phyloP scores from a whole-genome alignment of 2,797 vertebrate species.

The Microchirus variegatus region DNA sequence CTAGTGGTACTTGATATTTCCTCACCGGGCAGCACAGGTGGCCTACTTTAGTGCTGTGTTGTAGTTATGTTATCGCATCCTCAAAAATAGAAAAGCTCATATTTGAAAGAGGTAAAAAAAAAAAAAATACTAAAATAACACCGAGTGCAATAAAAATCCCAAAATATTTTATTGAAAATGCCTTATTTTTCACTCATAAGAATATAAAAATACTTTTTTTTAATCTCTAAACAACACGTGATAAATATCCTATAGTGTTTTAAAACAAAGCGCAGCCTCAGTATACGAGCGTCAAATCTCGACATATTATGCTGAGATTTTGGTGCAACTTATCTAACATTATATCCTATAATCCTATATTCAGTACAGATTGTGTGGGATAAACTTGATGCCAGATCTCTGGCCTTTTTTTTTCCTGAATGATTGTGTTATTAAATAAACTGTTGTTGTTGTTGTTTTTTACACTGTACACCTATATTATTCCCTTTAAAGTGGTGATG shows the following conservation, averaged over 20 bases:
- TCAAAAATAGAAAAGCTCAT: no score
- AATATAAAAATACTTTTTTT: slow-evolving; percentile 4
- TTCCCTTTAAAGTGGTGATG: slow-evolving; percentile 48
- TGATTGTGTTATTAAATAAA: background rate
- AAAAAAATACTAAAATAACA: slow-evolving; percentile 25
- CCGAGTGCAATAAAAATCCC: slow-evolving; percentile 6
- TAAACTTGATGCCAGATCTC: background rate
- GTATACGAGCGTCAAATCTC: background rate
- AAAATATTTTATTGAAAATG: slow-evolving; percentile 54
- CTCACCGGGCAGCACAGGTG: no score
- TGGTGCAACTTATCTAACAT: no score
- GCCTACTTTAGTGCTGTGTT: no score
- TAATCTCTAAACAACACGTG: background rate
- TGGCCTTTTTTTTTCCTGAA: background rate
- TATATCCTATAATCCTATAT: no score
- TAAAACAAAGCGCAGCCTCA: background rate
- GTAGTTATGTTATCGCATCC: no score
- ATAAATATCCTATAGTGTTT: background rate
- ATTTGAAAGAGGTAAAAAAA: slow-evolving; percentile 24
- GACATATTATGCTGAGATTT: no score
- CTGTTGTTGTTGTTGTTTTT: slow-evolving; percentile 8
- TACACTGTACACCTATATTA: slow-evolving; percentile 11
- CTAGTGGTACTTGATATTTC: no score
- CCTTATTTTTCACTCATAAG: background rate
- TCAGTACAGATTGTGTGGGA: no score